These are phyloP conservation scores for Thalassophryne amazonica DNA, from an alignment of 2,797 vertebrate genomes.

Conservation along the genomic window DNA sequence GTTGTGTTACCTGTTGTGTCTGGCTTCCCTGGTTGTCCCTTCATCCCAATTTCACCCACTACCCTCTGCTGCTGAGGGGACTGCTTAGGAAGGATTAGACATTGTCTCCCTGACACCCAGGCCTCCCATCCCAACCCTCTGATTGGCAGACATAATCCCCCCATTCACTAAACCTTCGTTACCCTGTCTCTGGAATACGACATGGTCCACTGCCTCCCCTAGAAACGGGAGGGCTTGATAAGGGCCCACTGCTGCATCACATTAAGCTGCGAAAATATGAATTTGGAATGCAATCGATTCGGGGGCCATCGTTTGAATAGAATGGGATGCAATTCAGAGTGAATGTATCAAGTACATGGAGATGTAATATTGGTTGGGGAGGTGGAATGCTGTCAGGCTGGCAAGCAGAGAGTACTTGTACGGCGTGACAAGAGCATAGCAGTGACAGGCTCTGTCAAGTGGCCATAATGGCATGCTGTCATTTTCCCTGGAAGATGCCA, in stretches of 20 bases:
- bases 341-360: constrained; percentile 65
- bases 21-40: constrained; percentile 55
- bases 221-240: constrained; percentile 66
- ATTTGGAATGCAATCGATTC: constrained; percentile 73
- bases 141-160: constrained; percentile 80
- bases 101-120: constrained; percentile 82
- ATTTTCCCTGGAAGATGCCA: constrained; percentile 50
- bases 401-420: constrained; percentile 62
- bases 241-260: constrained; percentile 64
- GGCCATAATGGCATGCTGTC: constrained; percentile 68
- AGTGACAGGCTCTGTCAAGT: constrained; percentile 72
- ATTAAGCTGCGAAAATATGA: constrained; percentile 65
- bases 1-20: constrained; percentile 73
- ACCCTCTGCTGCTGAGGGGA: constrained; percentile 72
- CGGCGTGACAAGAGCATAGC: constrained; percentile 55
- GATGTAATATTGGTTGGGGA: constrained; percentile 63
- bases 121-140: constrained; percentile 75
- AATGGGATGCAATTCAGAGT: constrained; percentile 67
- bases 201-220: constrained; percentile 67
- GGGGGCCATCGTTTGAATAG: constrained; percentile 66
- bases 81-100: constrained; percentile 80
- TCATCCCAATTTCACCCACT: constrained; percentile 72
- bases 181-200: constrained; percentile 71
- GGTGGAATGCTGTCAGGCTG: constrained; percentile 65
- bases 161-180: constrained; percentile 75